A percentile compares a stretch with the other conserved stretches of the same genome.
Conservation (phyloP, 35 echinoderm and acorn worm genomes). For the Chiridota heheva region DNA sequence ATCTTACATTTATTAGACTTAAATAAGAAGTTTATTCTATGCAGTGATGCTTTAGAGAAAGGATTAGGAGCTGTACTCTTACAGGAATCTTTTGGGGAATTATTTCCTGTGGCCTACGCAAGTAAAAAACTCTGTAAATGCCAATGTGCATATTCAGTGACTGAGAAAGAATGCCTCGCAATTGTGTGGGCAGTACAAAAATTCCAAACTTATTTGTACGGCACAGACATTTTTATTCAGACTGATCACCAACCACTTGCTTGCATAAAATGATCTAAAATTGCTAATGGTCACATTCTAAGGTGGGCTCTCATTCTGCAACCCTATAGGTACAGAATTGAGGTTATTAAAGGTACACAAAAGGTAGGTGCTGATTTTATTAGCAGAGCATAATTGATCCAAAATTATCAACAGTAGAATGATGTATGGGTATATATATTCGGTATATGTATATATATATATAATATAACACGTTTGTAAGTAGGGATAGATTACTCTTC, state of each 20-base stretch:
- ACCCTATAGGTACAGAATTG: slow-evolving; percentile 45
- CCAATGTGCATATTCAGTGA: slow-evolving; percentile 15
- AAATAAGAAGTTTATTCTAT: slow-evolving; percentile 11
- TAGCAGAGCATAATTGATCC: slow-evolving; percentile 33
- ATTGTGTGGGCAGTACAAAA: slow-evolving; percentile 57
- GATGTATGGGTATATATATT: too few relatives aligned
- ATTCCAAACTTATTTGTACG: slow-evolving; percentile 53
- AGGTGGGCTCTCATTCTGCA: slow-evolving; percentile 59
- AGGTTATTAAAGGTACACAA: slow-evolving; percentile 51
- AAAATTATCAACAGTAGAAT: too few relatives aligned
- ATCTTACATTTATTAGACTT: slow-evolving; percentile 6
- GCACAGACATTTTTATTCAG: slow-evolving; percentile 38
- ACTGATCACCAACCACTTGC: slow-evolving; percentile 60
- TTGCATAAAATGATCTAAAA: slow-evolving; percentile 25
- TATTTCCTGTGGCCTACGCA: slow-evolving; percentile 39
- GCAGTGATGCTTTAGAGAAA: slow-evolving; percentile 27
- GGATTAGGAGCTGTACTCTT: slow-evolving; percentile 10
- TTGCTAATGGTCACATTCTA: slow-evolving; percentile 45
- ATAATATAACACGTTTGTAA: too few relatives aligned
- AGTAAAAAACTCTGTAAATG: slow-evolving; percentile 30
- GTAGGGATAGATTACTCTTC: too few relatives aligned
- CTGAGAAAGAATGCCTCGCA: slow-evolving; percentile 50
- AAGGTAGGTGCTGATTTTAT: slow-evolving; percentile 68
- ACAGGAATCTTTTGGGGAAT: slow-evolving; percentile 21
- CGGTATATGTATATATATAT: too few relatives aligned